A percentile compares a stretch with the other conserved stretches of the same genome.
These are phyloP conservation scores for Ceratosolen solmsi DNA, from an alignment of 1,140 invertebrate genomes.

Conservation along the genomic window DNA sequence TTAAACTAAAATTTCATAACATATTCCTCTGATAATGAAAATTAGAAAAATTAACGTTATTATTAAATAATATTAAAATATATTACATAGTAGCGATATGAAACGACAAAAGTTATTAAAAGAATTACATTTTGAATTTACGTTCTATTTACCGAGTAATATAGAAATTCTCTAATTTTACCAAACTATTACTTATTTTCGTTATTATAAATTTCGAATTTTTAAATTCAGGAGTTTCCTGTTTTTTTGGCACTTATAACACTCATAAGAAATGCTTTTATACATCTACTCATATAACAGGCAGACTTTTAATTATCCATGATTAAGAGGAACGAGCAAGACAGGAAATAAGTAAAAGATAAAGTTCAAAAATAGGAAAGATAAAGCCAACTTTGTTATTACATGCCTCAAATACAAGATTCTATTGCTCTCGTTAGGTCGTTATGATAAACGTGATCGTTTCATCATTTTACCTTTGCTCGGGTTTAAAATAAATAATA, in stretches of 20 bases:
- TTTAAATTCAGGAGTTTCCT: not conserved
- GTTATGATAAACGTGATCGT: conserved; percentile 30
- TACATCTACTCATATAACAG: not conserved
- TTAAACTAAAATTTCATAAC: too few relatives aligned
- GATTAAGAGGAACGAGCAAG: conserved; percentile 32
- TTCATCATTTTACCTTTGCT: conserved; percentile 21
- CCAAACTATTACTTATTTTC: too few relatives aligned
- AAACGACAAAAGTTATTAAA: too few relatives aligned
- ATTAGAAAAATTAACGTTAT: too few relatives aligned
- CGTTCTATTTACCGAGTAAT: too few relatives aligned
- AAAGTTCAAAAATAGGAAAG: not conserved
- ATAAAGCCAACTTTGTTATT: conserved; percentile 15
- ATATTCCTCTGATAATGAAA: too few relatives aligned
- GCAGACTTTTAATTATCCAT: conserved; percentile 34
- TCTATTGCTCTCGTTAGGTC: conserved; percentile 1
- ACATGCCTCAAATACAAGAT: not conserved
- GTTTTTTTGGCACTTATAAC: not conserved
- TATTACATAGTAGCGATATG: too few relatives aligned
- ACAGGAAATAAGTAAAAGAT: not conserved
- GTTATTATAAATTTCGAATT: too few relatives aligned
- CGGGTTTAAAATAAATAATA: not conserved
- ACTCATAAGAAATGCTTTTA: not conserved
- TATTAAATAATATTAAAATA: too few relatives aligned
- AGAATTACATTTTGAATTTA: too few relatives aligned
- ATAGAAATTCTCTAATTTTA: too few relatives aligned